Conservation (phyloP, 2,888 invertebrate genomes). For the Noctua pronuba region DNA sequence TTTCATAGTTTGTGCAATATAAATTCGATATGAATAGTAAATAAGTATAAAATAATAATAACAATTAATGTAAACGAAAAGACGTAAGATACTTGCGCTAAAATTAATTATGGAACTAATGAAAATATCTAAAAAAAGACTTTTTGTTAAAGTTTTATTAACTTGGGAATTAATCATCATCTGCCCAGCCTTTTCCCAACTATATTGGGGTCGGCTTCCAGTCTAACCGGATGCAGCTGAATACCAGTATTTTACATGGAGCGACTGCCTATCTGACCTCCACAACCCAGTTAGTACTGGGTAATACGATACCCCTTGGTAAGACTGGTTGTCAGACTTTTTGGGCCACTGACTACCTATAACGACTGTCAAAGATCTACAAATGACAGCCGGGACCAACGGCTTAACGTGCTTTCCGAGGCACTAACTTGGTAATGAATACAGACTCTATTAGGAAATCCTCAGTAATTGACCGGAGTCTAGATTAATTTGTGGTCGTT, state of each 20-base stretch:
- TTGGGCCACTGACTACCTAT: too few relatives aligned
- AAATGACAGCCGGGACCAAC: too few relatives aligned
- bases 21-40: constrained; percentile 45
- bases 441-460: too few relatives aligned
- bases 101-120: constrained; percentile 39
- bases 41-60: constrained; percentile 52
- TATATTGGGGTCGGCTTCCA: background rate
- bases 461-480: too few relatives aligned
- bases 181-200: background rate
- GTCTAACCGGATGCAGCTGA: background rate
- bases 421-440: too few relatives aligned
- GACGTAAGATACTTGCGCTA: constrained; percentile 57
- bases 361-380: too few relatives aligned
- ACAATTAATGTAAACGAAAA: constrained; percentile 47
- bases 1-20: constrained; percentile 49
- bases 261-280: background rate
- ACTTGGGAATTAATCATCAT: constrained; percentile 19
- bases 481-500: too few relatives aligned
- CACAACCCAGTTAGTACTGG: too few relatives aligned
- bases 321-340: too few relatives aligned
- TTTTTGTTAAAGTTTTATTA: constrained; percentile 26
- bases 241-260: background rate
- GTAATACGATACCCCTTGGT: too few relatives aligned
- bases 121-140: constrained; percentile 28
- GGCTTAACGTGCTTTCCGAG: too few relatives aligned